Base-by-base conservation (phyloP, 2,797 vertebrate genomes). In the Lophius americanus region DNA sequence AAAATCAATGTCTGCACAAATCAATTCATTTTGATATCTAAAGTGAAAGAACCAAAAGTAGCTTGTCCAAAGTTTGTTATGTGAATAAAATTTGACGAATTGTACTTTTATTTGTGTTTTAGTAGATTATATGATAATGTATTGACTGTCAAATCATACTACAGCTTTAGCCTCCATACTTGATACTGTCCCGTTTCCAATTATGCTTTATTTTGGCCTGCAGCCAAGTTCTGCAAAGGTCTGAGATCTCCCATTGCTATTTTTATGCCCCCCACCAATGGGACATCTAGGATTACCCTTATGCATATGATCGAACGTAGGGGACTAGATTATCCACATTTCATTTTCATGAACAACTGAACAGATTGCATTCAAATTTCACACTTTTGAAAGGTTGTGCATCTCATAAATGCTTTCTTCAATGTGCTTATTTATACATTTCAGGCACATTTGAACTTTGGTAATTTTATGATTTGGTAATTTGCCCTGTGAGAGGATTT, bases 41-140 rank as follows among this genome's bases (percentile, higher is more conserved):
- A 80, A 79, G 70, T 23, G 46, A 60, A 68, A 70, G 70, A 9
- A 82, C 66, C 64, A 68, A 81, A 82, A 56, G 12, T 51, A 52
- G n/a, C n/a, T 49, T 77, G 51, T 76, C 58, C 78, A 52, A 71
- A 52, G 41, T 67, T 69, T 53, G 38, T 78, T 80, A 64, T 83
- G 51, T 74, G 75, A 90, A 90, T 90, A 85, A 88, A 85, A 51
- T 11, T 75, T 54, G 50, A 42, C 48, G 56, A 48, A 76, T 3
- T 47, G 57, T 35, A 36, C 37, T 13, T 36, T 39, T 60, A 10
- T 47, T 8, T 57, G 0, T 41, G 33, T 64, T 1, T 2, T 55
- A 35, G 9, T 33, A 3, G 13, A 13, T 47, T 57, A 3, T 59
- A 42, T 64, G 7, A 51, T 1, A 23, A 23, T 23, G 23, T 23